A percentile compares a stretch with the other conserved stretches of the same genome.
Conservation (phyloP, 2,113 vertebrate genomes). For the Semnornis frantzii region DNA sequence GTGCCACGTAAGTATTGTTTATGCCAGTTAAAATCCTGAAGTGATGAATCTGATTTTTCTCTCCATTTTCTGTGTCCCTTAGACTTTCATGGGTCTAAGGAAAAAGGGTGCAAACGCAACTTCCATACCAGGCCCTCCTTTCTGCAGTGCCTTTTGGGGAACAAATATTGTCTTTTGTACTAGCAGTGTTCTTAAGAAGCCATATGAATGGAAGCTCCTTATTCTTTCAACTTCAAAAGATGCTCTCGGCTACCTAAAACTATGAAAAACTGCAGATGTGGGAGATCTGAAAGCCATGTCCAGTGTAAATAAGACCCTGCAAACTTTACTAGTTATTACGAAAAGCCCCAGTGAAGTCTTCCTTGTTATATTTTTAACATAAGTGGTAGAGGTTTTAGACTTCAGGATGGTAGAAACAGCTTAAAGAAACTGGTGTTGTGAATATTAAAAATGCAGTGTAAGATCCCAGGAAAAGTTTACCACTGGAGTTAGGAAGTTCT, state of each 20-base stretch:
- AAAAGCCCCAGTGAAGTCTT: background rate
- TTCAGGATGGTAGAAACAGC: background rate
- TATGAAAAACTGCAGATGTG: background rate
- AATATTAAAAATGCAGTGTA: background rate
- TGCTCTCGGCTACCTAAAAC: background rate
- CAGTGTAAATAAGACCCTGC: background rate
- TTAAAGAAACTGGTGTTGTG: background rate
- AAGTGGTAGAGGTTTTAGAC: background rate
- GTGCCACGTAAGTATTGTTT: background rate
- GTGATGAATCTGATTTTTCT: background rate
- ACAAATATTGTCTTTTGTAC: background rate
- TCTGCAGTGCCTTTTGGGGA: background rate
- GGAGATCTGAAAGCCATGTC: background rate
- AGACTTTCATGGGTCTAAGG: background rate
- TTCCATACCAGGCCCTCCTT: background rate
- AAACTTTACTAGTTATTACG: background rate
- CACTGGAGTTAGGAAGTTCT: background rate
- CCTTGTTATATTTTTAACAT: background rate
- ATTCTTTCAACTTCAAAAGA: background rate
- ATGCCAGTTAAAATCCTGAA: background rate
- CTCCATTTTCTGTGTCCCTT: background rate
- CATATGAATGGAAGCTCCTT: background rate
- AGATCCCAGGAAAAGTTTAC: background rate
- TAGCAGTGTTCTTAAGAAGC: background rate
- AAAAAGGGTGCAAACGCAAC: background rate